Percentiles rank a stretch among this genome's conserved stretches.
phyloP scores from a whole-genome alignment of 2,888 invertebrate genomes.

The Myopa testacea region DNA sequence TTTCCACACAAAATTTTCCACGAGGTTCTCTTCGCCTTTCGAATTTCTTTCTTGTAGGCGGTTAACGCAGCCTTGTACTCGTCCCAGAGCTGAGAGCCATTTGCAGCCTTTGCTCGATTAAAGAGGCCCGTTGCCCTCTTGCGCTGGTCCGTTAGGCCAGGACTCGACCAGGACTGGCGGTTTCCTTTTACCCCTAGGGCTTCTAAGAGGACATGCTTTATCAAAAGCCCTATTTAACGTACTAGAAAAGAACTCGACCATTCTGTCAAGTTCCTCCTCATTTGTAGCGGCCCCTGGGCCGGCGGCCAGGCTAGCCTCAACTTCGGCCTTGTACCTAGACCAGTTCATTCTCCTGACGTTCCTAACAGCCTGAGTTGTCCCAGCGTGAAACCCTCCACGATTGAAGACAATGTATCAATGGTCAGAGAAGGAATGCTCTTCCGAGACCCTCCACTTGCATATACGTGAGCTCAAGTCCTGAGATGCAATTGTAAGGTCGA shows the following conservation, averaged over 20 bases:
- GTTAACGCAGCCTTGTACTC: not conserved
- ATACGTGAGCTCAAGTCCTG: not conserved
- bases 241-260: no score
- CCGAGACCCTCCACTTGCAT: not conserved
- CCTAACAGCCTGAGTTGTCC: not conserved
- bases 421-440: constrained; percentile 1
- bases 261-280: no score
- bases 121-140: not conserved
- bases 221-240: no score
- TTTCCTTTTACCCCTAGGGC: no score
- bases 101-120: not conserved
- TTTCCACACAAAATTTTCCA: not conserved
- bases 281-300: no score
- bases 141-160: not conserved
- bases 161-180: not conserved
- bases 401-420: not conserved
- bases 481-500: not conserved
- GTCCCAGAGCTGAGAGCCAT: not conserved
- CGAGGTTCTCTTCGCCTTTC: not conserved
- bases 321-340: no score
- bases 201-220: no score
- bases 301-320: no score
- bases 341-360: no score
- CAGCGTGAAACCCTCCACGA: not conserved
- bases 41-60: not conserved